Conservation (phyloP, 92 coral and sea anemone genomes). For the Epizoanthus rinbou region DNA sequence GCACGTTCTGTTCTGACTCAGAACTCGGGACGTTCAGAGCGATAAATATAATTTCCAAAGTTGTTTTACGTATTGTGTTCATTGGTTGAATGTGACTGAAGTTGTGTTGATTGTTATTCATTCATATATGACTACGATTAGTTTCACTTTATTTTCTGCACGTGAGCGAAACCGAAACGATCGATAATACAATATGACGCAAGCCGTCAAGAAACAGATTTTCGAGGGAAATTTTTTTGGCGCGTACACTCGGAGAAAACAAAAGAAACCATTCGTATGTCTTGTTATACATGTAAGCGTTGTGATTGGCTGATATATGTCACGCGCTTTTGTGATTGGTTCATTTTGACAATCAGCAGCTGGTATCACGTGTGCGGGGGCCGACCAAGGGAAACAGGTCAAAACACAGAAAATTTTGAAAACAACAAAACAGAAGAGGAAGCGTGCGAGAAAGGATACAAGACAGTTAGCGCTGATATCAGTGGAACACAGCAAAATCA, state of each 20-base stretch:
- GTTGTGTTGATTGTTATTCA: neutral
- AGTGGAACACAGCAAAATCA: neutral
- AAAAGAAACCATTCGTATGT: slow-evolving; percentile 2
- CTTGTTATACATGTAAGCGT: neutral
- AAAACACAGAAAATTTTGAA: slow-evolving; percentile 43
- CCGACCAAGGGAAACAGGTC: slow-evolving; percentile 45
- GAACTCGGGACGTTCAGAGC: neutral
- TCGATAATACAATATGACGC: slow-evolving; percentile 29
- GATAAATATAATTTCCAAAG: neutral
- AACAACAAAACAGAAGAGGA: slow-evolving; percentile 35
- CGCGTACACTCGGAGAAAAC: slow-evolving; percentile 24
- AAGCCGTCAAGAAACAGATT: slow-evolving; percentile 25
- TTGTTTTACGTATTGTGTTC: neutral
- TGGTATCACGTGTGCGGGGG: slow-evolving; percentile 43
- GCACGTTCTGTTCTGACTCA: too few species aligned
- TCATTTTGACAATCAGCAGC: slow-evolving; percentile 44
- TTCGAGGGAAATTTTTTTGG: slow-evolving; percentile 32
- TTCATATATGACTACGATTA: neutral
- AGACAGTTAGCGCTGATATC: neutral
- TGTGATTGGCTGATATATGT: slow-evolving; percentile 26
- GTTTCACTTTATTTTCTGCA: neutral
- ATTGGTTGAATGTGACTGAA: too few species aligned
- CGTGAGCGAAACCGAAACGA: slow-evolving; percentile 25
- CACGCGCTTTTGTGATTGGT: slow-evolving; percentile 38
- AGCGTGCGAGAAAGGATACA: neutral